phyloP scores from a whole-genome alignment of 2,888 invertebrate species.

The Standfussiana lucernea region DNA sequence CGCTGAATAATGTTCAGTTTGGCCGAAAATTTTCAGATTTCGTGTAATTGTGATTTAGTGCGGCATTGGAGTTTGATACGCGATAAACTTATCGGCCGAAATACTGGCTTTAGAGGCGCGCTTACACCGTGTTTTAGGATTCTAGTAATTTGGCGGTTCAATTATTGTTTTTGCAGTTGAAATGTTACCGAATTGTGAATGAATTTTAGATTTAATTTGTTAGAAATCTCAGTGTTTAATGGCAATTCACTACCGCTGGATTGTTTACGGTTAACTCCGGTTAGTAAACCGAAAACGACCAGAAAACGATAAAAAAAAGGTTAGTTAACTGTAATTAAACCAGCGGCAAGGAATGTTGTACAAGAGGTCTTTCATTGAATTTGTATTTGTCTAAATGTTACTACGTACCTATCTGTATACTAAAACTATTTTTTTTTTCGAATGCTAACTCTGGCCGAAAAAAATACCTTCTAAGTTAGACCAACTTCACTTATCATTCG shows the following conservation, averaged over 20 bases:
- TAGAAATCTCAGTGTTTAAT: neutral
- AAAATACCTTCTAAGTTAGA: too few species aligned
- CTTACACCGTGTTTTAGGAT: conserved; percentile 25
- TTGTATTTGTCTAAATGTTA: too few species aligned
- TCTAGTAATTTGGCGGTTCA: conserved; percentile 28
- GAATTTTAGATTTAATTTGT: too few species aligned
- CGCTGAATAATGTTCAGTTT: conserved; percentile 84
- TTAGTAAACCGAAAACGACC: too few species aligned
- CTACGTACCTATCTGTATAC: too few species aligned
- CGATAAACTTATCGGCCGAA: conserved; percentile 85
- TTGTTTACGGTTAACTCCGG: neutral
- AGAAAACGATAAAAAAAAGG: too few species aligned
- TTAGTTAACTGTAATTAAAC: neutral
- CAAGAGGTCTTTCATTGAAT: too few species aligned
- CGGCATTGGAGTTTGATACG: conserved; percentile 80
- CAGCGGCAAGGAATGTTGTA: neutral
- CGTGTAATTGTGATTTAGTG: conserved; percentile 88
- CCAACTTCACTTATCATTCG: too few species aligned
- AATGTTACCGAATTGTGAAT: conserved; percentile 4
- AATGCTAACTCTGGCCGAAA: too few species aligned
- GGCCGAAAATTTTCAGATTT: conserved; percentile 84
- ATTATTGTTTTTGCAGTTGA: conserved; percentile 39
- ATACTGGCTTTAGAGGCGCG: conserved; percentile 67
- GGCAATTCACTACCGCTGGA: neutral
- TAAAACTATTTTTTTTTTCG: too few species aligned